Evolutionary conservation across 2,113 vertebrate species (phyloP), one percentile per base, ranked within the genome.

Genomic region (Dolichotis patagonum): DNA sequence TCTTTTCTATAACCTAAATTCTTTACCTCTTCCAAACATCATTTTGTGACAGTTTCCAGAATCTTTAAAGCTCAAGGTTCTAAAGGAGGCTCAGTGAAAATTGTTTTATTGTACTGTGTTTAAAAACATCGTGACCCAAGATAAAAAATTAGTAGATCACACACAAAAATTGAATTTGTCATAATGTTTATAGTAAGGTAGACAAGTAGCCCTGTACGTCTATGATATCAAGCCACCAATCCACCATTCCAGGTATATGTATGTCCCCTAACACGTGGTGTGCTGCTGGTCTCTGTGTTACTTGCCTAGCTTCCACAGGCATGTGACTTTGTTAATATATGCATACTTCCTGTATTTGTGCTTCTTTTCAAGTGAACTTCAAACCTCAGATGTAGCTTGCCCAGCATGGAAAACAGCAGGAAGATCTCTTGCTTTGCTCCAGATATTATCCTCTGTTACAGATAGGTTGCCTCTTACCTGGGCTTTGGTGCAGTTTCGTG

Each of bases 301-400:
- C 78, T 82, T 82, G 5, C 46, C 32, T 63, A 60, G 2, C 5
- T 22, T 7, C n/a, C 38, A 54, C 85, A 91, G 35, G 41, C 71
- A 58, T 30, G 2, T 24, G 49, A n/a, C 3, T 95, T 81, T 73
- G 26, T 52, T 41, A 41, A 73, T 41, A 24, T n/a, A 73, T 22
- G 52, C 13, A 65, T 10, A 65, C 0, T 43, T 94, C 5, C 35
- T 80, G 4, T 32, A 38, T 75, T n/a, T 63, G 26, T 28, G 8
- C 22, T 14, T 65, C 84, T 75, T 93, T 77, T 46, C 54, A 91
- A 80, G 28, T 71, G 63, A 85, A 94, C 28, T 65, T 17, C 84
- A 83, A 95, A 54, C 38, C 87, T 17, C 49, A 88, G 69, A 83
- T 90, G 13, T 78, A 58, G 85, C 84, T 60, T 95, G 35, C 14